These are phyloP conservation scores for Balaeniceps rex DNA, from an alignment of 2,113 vertebrate species.

Conservation along the genomic window DNA sequence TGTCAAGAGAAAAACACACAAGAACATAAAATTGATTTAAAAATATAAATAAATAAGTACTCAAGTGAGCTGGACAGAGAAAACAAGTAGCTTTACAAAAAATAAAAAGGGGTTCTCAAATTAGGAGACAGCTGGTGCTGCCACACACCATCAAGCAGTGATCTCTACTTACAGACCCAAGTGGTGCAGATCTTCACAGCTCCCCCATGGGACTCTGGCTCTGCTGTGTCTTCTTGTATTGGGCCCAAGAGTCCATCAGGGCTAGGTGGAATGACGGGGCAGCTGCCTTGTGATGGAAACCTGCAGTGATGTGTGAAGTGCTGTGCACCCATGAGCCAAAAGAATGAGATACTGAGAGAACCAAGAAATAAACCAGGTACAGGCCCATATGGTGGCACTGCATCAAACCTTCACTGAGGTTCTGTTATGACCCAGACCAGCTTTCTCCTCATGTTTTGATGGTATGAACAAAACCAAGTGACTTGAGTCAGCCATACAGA, in stretches of 20 bases:
- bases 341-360: background rate
- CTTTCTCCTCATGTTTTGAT: background rate
- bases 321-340: background rate
- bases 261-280: background rate
- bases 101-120: background rate
- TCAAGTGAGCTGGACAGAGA: background rate
- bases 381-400: background rate
- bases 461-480: background rate
- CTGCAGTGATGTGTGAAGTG: background rate
- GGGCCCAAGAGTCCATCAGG: background rate
- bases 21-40: background rate
- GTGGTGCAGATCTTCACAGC: background rate
- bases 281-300: background rate
- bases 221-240: background rate
- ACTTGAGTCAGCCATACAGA: background rate
- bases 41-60: background rate
- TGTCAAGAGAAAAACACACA: background rate
- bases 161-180: background rate
- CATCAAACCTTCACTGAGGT: background rate
- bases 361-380: background rate
- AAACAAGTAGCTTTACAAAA: background rate
- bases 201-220: background rate
- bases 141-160: background rate
- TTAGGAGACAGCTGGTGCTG: background rate
- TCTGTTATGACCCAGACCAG: background rate